These are phyloP conservation scores for Keiferia lycopersicella DNA, from an alignment of 2,888 invertebrate species.

Conservation along the genomic window DNA sequence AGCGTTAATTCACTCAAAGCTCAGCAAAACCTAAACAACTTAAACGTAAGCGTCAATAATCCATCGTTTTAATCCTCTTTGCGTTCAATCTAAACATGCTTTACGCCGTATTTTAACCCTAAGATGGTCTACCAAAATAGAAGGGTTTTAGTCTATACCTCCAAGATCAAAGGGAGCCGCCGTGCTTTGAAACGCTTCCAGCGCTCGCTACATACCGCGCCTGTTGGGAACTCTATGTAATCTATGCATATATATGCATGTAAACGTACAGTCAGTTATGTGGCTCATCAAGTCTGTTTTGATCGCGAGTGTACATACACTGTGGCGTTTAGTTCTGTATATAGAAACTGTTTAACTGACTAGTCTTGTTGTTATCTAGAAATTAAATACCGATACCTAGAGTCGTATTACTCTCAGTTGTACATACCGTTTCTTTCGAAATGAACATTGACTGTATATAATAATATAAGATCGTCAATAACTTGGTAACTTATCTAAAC, in stretches of 20 bases:
- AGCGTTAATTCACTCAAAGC: not conserved
- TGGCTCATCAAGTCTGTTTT: conserved; percentile 1
- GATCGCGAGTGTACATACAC: not conserved
- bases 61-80: conserved; percentile 20
- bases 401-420: too few species aligned
- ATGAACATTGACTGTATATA: too few species aligned
- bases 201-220: conserved; percentile 47
- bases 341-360: not conserved
- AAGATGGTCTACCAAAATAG: conserved; percentile 65
- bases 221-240: conserved; percentile 28
- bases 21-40: not conserved
- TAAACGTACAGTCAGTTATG: not conserved
- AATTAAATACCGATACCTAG: too few species aligned
- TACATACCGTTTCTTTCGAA: too few species aligned
- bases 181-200: conserved; percentile 61
- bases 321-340: not conserved
- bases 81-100: conserved; percentile 31
- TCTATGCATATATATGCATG: not conserved
- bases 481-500: too few species aligned
- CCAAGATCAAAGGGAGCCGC: conserved; percentile 63
- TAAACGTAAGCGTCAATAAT: conserved; percentile 11
- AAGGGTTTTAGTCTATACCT: conserved; percentile 56
- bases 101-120: conserved; percentile 48
- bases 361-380: not conserved
- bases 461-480: too few species aligned